Evolutionary conservation across 1,140 invertebrate species (phyloP), one percentile per base, ranked within the genome.

Genomic region (Chironomus striatipennis): DNA sequence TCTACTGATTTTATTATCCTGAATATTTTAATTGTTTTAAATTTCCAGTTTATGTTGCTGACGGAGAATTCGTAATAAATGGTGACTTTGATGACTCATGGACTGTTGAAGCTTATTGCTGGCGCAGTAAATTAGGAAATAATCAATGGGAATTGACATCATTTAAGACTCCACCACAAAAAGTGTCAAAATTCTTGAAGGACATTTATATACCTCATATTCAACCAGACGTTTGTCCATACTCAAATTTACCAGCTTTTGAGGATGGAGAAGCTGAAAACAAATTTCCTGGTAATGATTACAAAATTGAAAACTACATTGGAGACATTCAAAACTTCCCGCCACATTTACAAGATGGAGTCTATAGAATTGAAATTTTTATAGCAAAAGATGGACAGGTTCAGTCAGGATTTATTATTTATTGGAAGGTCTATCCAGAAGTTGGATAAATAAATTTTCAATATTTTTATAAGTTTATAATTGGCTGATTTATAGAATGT

Each of bases 91-190:
- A 70, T 12, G 65, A 70, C 17, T 18, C 65, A 21, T 70, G 65
- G 65, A 18, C 9, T 20, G 18, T 70, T 7, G 18, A 18, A 18
- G 17, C 65, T 3, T 18, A 70, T 20, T 70, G 65, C 65, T 70
- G 65, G 65, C 65, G 65, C 20, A 18, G 18, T 70, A 70, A 70
- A 70, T 70, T 70, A 18, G 65, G 65, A 4, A 70, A 70, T 20
- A 70, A 70, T 20, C 65, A 70, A 20, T 70, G 65, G 65, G 65
- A 70, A 10, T 20, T 70, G 20, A 70, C 65, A 20, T 18, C 65
- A 3, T 70, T 70, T 12, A 70, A 70, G 0, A 18, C 65, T 18
- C 65, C 65, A 20, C 9, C 9, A 3, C 65, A 70, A 20, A 17
- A 9, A 20, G 18, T 70, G 8, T 70, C 17, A 0, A 12, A 70